Base-by-base conservation (phyloP, 2,797 vertebrate species). In the Chelon labrosus region DNA sequence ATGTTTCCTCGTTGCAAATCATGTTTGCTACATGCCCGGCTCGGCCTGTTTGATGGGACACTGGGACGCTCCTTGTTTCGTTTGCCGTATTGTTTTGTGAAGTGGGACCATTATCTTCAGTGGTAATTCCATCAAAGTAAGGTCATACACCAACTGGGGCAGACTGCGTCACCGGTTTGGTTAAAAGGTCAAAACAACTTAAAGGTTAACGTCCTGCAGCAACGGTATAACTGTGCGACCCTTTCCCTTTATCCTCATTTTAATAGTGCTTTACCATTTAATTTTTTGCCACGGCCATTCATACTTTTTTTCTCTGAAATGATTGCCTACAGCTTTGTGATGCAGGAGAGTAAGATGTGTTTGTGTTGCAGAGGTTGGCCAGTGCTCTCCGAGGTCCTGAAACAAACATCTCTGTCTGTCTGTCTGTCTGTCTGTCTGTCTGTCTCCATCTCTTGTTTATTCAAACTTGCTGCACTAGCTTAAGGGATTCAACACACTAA, bases 91-190 rank as follows among this genome's bases (percentile, higher is more conserved):
- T 76, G 76, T 87, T 77, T 79, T 42, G 8, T 59, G 41, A 46
- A 61, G 47, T 72, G 9, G 12, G 35, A 51, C 77, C 53, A 85
- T 88, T 85, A 81, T 87, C 85, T 78, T 88, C 69, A 80, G 79
- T 82, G 62, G 77, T 90, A 88, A 89, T 89, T 88, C 89, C 91
- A 92, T 93, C 91, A 93, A 93, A 92, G 91, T 88, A 93, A 93
- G 92, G 91, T 92, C 91, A 92, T 79, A 74, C 77, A 65, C 85
- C 77, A 84, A 85, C 80, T 68, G 80, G 86, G 80, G 63, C 83
- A 84, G 65, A 60, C 84, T 74, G 79, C 84, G 55, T 92, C 91
- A 91, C 63, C 0, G 37, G 86, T 85, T 90, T 84, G 85, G 85
- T 84, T 86, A 76, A 92, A 93, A 93, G 91, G 91, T 92, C 92